Evolutionary conservation across 30 jellyfish, hydroid and myxozoan genomes (phyloP).

Genomic region (Morbakka virulenta): DNA sequence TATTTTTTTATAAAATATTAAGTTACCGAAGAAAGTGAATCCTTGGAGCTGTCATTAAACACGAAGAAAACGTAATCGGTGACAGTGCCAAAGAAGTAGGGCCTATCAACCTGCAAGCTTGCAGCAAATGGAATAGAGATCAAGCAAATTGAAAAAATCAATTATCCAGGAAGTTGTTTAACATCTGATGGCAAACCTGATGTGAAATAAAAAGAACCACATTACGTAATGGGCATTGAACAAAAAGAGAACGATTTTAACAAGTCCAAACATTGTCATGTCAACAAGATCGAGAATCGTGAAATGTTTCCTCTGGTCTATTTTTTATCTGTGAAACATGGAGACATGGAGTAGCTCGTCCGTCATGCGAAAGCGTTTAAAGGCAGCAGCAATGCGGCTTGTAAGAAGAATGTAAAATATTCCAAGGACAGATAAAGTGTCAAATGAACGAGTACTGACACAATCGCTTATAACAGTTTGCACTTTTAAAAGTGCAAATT

Average conservation of each 20-base stretch:
- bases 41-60: constrained; percentile 9
- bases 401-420: constrained; percentile 33
- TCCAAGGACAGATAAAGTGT: constrained; percentile 32
- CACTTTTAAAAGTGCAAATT: too few species aligned
- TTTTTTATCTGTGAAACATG: background rate
- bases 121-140: too few species aligned
- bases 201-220: constrained; percentile 41
- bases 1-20: too few species aligned
- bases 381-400: constrained; percentile 40
- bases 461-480: constrained; percentile 38
- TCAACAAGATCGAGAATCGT: constrained; percentile 14
- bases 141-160: constrained; percentile 28
- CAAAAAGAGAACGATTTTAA: constrained; percentile 29
- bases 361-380: constrained; percentile 32
- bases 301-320: background rate
- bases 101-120: constrained; percentile 11
- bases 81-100: constrained; percentile 15
- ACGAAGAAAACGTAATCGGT: constrained; percentile 24
- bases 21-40: background rate
- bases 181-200: constrained; percentile 51
- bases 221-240: constrained; percentile 29
- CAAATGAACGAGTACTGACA: constrained; percentile 51
- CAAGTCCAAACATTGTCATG: constrained; percentile 9
- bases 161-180: constrained; percentile 26
- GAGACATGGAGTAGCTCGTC: constrained; percentile 41